These are phyloP conservation scores for Parnassius apollo DNA, from an alignment of 2,888 invertebrate species.

Conservation along the genomic window DNA sequence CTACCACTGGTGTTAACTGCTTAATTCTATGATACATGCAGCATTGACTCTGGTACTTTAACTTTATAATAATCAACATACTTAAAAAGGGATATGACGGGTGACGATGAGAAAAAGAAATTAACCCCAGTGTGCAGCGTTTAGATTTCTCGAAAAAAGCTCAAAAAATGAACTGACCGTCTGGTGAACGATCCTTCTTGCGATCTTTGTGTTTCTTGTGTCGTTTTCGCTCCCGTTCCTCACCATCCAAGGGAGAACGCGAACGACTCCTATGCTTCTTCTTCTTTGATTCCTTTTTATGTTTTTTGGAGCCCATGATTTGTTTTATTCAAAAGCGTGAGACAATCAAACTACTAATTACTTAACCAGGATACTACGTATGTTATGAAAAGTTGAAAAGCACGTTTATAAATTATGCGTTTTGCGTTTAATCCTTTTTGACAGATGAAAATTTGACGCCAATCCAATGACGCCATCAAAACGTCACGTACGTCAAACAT, in stretches of 20 bases:
- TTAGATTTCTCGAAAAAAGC: constrained; percentile 32
- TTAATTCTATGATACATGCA: not conserved
- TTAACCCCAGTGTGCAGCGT: constrained; percentile 53
- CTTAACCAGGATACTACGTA: no score
- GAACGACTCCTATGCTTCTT: constrained; percentile 83
- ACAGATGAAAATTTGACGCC: no score
- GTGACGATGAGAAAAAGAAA: constrained; percentile 35
- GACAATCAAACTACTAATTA: no score
- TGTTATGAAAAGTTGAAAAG: not conserved
- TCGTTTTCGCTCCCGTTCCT: constrained; percentile 78
- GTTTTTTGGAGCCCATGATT: constrained; percentile 86
- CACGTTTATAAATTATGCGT: not conserved
- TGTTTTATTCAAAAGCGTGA: not conserved
- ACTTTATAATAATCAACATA: no score
- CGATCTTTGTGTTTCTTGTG: constrained; percentile 80
- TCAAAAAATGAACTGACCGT: constrained; percentile 71
- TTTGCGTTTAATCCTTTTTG: not conserved
- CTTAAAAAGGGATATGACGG: not conserved
- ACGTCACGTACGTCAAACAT: no score
- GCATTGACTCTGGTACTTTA: no score
- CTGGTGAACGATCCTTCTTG: constrained; percentile 77
- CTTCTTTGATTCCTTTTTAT: constrained; percentile 85
- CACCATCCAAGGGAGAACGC: constrained; percentile 77
- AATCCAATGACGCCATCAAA: no score
- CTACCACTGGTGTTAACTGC: constrained; percentile 52